A percentile compares a stretch with the other conserved stretches of the same genome.
Evolutionary conservation across 2,113 vertebrate genomes (phyloP).

Genomic region (Bubalus kerabau): DNA sequence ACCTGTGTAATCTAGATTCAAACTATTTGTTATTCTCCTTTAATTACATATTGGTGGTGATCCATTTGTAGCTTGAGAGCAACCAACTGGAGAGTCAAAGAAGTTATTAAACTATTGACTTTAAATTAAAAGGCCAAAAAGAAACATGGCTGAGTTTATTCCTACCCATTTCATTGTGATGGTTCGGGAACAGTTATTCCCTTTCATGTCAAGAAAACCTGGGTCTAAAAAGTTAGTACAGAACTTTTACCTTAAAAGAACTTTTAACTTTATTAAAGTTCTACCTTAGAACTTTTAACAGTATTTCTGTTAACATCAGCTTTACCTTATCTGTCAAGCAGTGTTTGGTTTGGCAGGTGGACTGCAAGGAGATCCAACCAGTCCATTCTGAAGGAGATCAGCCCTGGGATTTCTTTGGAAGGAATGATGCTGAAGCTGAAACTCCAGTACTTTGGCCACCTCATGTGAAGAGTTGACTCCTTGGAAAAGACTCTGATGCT

Average conservation of each 20-base stretch:
- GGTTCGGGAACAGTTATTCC: not conserved
- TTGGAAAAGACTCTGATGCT: no score
- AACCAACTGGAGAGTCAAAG: slow-evolving; percentile 50
- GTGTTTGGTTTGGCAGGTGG: not conserved
- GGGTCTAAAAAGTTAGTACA: not conserved
- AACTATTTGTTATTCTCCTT: slow-evolving; percentile 57
- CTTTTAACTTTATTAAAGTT: not conserved
- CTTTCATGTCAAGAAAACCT: not conserved
- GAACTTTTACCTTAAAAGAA: not conserved
- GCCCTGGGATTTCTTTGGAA: no score
- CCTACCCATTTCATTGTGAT: not conserved
- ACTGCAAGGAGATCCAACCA: no score
- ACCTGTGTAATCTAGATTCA: slow-evolving; percentile 54
- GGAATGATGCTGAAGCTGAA: no score
- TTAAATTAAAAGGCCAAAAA: slow-evolving; percentile 52
- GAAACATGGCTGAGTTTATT: slow-evolving; percentile 7
- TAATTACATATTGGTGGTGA: slow-evolving; percentile 46
- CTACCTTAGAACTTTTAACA: not conserved
- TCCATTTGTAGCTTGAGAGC: slow-evolving; percentile 26
- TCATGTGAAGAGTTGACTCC: no score
- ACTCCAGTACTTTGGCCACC: no score
- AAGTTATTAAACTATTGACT: slow-evolving; percentile 62
- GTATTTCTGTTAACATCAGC: not conserved
- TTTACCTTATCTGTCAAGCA: not conserved
- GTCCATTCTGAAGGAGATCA: no score